Percentiles rank a stretch among this genome's conserved stretches.
Evolutionary conservation across 1,140 invertebrate genomes (phyloP).

Genomic region (Halictus rubicundus): DNA sequence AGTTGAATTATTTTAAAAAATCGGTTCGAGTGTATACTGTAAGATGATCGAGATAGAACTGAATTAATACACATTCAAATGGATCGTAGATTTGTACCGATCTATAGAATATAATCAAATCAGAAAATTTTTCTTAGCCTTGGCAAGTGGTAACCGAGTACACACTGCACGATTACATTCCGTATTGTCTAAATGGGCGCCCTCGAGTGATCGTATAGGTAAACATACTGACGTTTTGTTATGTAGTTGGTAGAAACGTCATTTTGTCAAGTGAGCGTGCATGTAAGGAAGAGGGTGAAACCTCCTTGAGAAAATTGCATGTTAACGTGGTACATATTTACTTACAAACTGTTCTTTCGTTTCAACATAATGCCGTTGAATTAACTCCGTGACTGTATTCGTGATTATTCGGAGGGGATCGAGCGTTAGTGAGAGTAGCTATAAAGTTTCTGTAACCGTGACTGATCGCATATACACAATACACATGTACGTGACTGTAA

Average conservation of each 20-base stretch:
- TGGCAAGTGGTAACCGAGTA: too few species aligned
- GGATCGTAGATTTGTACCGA: too few species aligned
- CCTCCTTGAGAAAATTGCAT: not conserved
- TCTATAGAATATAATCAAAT: too few species aligned
- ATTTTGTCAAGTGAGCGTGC: not conserved
- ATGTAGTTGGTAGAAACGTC: slow-evolving; percentile 27
- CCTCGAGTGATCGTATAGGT: slow-evolving; percentile 11
- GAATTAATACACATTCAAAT: too few species aligned
- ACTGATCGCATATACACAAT: slow-evolving; percentile 1
- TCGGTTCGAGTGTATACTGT: too few species aligned
- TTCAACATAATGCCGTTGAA: not conserved
- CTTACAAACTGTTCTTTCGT: too few species aligned
- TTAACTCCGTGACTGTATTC: not conserved
- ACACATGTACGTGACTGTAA: too few species aligned
- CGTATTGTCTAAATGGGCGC: not conserved
- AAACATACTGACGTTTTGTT: slow-evolving; percentile 35
- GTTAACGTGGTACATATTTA: not conserved
- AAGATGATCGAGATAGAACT: too few species aligned
- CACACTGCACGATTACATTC: not conserved
- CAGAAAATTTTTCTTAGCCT: too few species aligned
- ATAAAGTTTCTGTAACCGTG: slow-evolving; percentile 14
- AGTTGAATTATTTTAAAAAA: slow-evolving; percentile 2
- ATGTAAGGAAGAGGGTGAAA: not conserved
- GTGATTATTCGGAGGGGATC: not conserved
- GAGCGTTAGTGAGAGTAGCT: not conserved